A percentile compares a stretch with the other conserved stretches of the same genome.
Conservation (phyloP, 1,140 invertebrate genomes). For the Pseudomyrmex flavicornis region DNA sequence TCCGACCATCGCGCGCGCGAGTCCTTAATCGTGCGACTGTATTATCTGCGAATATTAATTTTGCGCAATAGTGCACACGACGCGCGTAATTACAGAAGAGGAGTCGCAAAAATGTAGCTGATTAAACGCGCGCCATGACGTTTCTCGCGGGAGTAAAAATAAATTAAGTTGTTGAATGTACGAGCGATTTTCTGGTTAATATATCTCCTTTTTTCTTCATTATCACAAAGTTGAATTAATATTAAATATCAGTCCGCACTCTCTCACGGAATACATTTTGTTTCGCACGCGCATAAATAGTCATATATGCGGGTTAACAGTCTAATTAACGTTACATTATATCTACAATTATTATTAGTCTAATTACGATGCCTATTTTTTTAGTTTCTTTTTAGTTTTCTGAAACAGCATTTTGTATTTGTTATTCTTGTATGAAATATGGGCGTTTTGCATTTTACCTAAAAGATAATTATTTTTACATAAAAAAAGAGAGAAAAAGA, state of each 20-base stretch:
- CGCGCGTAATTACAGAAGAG: slow-evolving; percentile 42
- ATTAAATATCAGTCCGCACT: slow-evolving; percentile 22
- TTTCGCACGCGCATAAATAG: not conserved
- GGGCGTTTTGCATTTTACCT: no score
- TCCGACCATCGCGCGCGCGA: not conserved
- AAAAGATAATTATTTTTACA: no score
- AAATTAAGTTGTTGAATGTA: slow-evolving; percentile 44
- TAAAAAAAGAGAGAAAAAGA: no score
- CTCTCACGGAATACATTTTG: not conserved
- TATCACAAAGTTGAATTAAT: slow-evolving; percentile 42
- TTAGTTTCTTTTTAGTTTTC: not conserved
- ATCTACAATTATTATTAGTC: not conserved
- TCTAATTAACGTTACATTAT: slow-evolving; percentile 40
- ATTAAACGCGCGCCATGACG: slow-evolving; percentile 36
- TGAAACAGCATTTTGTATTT: no score
- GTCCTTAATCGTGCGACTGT: not conserved
- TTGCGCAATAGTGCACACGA: slow-evolving; percentile 27
- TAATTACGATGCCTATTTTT: not conserved
- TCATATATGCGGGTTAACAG: slow-evolving; percentile 16
- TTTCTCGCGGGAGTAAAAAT: slow-evolving; percentile 21
- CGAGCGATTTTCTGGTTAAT: slow-evolving; percentile 44
- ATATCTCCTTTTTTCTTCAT: not conserved
- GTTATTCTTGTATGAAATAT: no score
- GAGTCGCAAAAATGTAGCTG: slow-evolving; percentile 35
- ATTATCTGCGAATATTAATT: slow-evolving; percentile 48